Evolutionary conservation across 1,140 invertebrate genomes (phyloP).

Genomic region (Drosophila azteca): DNA sequence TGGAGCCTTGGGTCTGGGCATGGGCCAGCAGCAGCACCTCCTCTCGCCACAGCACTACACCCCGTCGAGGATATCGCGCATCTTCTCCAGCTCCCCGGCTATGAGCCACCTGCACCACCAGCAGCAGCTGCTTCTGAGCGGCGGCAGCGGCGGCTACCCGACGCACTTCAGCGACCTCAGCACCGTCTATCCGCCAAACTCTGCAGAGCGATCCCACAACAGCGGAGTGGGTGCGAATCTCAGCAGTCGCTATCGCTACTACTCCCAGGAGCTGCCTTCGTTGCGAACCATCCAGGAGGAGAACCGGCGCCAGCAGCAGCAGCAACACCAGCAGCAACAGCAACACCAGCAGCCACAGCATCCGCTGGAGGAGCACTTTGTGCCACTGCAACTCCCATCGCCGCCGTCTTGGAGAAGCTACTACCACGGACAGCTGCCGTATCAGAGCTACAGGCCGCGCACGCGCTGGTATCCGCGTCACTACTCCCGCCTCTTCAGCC

Average conservation of each 20-base stretch:
- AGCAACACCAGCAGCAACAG: slow-evolving; percentile 42
- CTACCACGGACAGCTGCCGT: slow-evolving; percentile 82
- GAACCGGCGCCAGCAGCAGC: slow-evolving; percentile 80
- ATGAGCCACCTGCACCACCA: slow-evolving; percentile 71
- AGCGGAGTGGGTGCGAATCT: slow-evolving; percentile 62
- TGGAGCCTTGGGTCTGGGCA: slow-evolving; percentile 47
- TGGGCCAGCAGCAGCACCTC: slow-evolving; percentile 76
- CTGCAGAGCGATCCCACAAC: slow-evolving; percentile 91
- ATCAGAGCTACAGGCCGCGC: slow-evolving; percentile 84
- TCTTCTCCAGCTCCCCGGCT: slow-evolving; percentile 88
- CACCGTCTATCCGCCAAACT: slow-evolving; percentile 92
- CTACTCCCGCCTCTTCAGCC: slow-evolving; percentile 86
- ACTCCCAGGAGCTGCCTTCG: slow-evolving; percentile 90
- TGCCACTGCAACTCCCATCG: slow-evolving; percentile 86
- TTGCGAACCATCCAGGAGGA: slow-evolving; percentile 90
- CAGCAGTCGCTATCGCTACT: slow-evolving; percentile 86
- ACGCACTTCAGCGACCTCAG: slow-evolving; percentile 91
- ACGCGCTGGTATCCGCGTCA: slow-evolving; percentile 86
- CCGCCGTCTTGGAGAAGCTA: slow-evolving; percentile 84
- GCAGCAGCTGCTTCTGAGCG: slow-evolving; percentile 70
- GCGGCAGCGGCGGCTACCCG: slow-evolving; percentile 84
- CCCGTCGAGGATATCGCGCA: slow-evolving; percentile 85
- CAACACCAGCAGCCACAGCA: slow-evolving; percentile 41
- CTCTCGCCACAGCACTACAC: slow-evolving; percentile 57
- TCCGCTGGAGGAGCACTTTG: slow-evolving; percentile 84